Conservation (phyloP, 2,113 vertebrate genomes). For the Garra rufa region DNA sequence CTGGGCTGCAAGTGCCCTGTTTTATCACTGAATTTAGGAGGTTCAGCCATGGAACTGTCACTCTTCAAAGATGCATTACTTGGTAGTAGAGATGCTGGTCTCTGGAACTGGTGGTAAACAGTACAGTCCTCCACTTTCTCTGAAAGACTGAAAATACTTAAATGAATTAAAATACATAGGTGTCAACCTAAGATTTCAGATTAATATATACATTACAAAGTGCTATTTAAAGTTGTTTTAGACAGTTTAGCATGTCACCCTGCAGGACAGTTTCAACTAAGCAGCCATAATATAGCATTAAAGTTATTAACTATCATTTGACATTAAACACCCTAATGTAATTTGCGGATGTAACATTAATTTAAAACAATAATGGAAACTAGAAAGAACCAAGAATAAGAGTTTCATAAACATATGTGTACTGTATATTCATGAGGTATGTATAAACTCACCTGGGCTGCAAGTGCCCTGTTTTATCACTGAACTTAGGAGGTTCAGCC, state of each 20-base stretch:
- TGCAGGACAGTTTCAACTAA: background rate
- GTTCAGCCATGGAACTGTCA: constrained; percentile 26
- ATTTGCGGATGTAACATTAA: too few species aligned
- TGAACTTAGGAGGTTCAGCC: constrained; percentile 27
- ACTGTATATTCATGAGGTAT: too few species aligned
- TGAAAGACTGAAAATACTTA: background rate
- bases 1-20: background rate
- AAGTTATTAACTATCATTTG: background rate
- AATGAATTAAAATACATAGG: background rate
- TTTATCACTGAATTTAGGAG: constrained; percentile 12
- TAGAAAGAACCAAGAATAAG: background rate
- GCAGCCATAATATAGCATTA: background rate
- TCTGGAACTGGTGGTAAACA: too few species aligned
- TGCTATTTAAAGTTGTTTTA: background rate
- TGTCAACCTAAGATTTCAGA: too few species aligned
- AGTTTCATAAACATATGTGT: background rate
- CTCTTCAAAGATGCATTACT: constrained; percentile 1
- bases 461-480: background rate
- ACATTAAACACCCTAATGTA: too few species aligned
- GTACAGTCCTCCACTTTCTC: background rate
- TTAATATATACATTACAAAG: background rate
- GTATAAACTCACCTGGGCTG: background rate
- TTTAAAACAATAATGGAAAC: too few species aligned
- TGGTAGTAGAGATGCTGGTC: too few species aligned
- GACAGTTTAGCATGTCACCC: background rate